Percentiles rank a stretch among this genome's conserved stretches.
phyloP scores from a whole-genome alignment of 2,888 invertebrate genomes.

The Mesorhabditis sp. region DNA sequence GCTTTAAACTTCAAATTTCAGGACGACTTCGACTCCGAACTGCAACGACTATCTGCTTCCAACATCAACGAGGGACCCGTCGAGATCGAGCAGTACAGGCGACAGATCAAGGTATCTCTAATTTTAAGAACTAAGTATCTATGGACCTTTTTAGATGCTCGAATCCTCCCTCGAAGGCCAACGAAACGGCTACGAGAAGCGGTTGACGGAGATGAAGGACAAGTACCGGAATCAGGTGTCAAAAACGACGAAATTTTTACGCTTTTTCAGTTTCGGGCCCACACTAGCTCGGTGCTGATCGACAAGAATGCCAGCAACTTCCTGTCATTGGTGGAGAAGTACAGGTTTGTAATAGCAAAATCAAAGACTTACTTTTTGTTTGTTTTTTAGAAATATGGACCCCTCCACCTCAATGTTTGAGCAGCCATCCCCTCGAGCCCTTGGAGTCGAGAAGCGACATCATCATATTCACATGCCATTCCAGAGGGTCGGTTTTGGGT shows the following conservation, averaged over 20 bases:
- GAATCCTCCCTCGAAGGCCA: constrained; percentile 33
- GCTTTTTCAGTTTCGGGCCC: constrained; percentile 4
- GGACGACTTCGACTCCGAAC: constrained; percentile 27
- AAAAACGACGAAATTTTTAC: neutral
- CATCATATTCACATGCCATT: constrained; percentile 13
- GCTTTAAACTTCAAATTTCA: neutral
- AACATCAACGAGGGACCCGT: constrained; percentile 15
- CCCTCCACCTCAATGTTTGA: neutral
- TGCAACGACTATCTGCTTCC: constrained; percentile 17
- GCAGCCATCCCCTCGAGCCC: neutral
- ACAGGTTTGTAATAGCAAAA: constrained; percentile 18
- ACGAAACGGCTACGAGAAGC: constrained; percentile 37
- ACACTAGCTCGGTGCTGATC: constrained; percentile 12
- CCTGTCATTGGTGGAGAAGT: constrained; percentile 32
- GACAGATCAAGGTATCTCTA: constrained; percentile 29
- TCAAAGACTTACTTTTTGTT: neutral
- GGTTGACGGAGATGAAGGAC: constrained; percentile 20
- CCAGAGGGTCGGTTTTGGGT: constrained; percentile 10
- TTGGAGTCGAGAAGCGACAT: constrained; percentile 11
- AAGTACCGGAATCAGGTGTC: constrained; percentile 18
- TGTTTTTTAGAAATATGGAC: neutral
- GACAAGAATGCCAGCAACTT: constrained; percentile 22
- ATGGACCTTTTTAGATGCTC: constrained; percentile 20
- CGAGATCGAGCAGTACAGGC: constrained; percentile 22
- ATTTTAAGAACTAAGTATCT: neutral